Conservation (phyloP, 1,140 invertebrate genomes). For the Drosophila ogumai region DNA sequence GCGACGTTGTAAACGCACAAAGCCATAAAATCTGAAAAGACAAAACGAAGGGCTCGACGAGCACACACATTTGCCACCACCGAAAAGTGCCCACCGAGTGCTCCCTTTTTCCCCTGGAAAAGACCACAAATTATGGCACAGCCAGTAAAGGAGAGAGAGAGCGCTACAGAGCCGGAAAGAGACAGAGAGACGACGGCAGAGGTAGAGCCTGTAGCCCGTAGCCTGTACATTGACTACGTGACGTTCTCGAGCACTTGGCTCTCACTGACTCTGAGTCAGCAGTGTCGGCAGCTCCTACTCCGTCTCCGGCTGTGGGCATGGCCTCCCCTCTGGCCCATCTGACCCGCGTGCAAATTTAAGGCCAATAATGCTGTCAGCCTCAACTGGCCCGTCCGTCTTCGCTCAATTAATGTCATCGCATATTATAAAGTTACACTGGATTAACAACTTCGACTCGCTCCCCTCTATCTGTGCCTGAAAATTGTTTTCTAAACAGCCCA, state of each 20-base stretch:
- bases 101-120: conserved; percentile 56
- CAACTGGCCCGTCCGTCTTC: conserved; percentile 69
- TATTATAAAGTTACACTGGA: conserved; percentile 75
- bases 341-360: conserved; percentile 67
- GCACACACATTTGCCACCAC: conserved; percentile 71
- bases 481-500: conserved; percentile 82
- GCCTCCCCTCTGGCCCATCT: conserved; percentile 6
- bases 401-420: conserved; percentile 79
- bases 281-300: conserved; percentile 35
- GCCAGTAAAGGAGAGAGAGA: conserved; percentile 8
- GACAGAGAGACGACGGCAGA: background rate
- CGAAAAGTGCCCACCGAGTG: conserved; percentile 58
- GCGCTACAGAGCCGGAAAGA: background rate
- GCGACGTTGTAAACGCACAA: conserved; percentile 79
- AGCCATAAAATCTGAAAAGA: conserved; percentile 82
- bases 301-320: conserved; percentile 4
- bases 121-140: conserved; percentile 78
- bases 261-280: conserved; percentile 50
- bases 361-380: conserved; percentile 80
- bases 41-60: conserved; percentile 75
- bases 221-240: conserved; percentile 50
- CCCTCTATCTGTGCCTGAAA: conserved; percentile 47
- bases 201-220: conserved; percentile 13
- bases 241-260: conserved; percentile 55
- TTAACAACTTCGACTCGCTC: conserved; percentile 49